These are phyloP conservation scores for Haliclona indistincta DNA, from an alignment of 37 sponge, comb jelly and placozoan genomes.

Conservation along the genomic window DNA sequence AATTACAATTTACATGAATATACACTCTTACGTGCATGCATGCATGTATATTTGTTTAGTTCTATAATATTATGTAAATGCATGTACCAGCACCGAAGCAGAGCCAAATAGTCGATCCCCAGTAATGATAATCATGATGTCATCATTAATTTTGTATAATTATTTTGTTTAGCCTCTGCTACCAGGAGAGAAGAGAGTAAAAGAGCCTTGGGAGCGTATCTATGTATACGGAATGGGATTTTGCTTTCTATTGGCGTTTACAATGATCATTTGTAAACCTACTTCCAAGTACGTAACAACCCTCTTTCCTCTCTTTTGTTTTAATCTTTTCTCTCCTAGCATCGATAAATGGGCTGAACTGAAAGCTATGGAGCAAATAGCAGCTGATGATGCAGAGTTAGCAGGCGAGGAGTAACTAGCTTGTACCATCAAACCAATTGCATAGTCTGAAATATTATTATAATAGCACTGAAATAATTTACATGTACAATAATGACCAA, in stretches of 20 bases:
- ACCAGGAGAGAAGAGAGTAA: slow-evolving; percentile 73
- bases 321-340: neutral
- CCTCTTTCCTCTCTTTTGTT: neutral
- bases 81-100: neutral
- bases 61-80: neutral
- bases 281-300: slow-evolving; percentile 52
- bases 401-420: neutral
- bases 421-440: no score
- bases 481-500: no score
- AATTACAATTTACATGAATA: neutral
- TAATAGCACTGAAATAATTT: no score
- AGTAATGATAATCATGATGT: neutral
- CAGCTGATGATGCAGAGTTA: slow-evolving; percentile 7
- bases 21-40: neutral
- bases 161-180: slow-evolving; percentile 49
- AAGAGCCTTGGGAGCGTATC: slow-evolving; percentile 71
- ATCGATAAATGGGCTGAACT: slow-evolving; percentile 41
- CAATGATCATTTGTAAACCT: slow-evolving; percentile 47
- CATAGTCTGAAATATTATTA: no score
- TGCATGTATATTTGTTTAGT: neutral
- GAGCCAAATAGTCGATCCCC: neutral
- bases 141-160: neutral
- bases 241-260: slow-evolving; percentile 45
- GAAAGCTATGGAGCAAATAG: slow-evolving; percentile 50
- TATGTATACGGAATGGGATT: slow-evolving; percentile 58